Evolutionary conservation across 2,888 invertebrate genomes (phyloP).

Genomic region (Cordylochernes scorpioides): DNA sequence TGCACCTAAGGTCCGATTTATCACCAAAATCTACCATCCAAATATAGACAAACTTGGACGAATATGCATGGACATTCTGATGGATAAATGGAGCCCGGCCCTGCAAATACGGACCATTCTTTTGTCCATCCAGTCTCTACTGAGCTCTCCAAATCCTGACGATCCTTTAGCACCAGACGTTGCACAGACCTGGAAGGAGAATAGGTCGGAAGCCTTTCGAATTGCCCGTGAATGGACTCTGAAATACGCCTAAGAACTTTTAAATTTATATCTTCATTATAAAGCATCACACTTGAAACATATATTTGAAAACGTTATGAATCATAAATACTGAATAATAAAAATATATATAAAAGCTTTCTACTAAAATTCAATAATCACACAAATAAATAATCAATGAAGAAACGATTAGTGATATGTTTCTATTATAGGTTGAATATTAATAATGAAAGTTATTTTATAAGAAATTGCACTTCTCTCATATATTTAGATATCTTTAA

Average conservation of each 20-base stretch:
- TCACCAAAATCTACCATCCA: slow-evolving; percentile 99
- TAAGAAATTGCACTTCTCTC: too few species aligned
- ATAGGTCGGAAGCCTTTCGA: slow-evolving; percentile 79
- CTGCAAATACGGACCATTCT: slow-evolving; percentile 96
- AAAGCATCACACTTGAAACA: too few species aligned
- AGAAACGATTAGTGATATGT: too few species aligned
- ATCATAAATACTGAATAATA: too few species aligned
- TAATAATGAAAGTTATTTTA: too few species aligned
- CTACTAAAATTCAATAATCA: too few species aligned
- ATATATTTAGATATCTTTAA: too few species aligned
- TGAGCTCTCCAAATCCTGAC: slow-evolving; percentile 97
- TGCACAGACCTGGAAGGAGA: slow-evolving; percentile 96
- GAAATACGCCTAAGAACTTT: slow-evolving; percentile 48
- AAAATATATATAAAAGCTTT: too few species aligned
- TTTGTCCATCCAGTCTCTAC: slow-evolving; percentile 85
- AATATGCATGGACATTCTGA: slow-evolving; percentile 96
- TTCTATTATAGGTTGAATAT: too few species aligned
- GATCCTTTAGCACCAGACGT: slow-evolving; percentile 97
- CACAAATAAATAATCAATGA: too few species aligned
- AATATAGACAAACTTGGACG: slow-evolving; percentile 98
- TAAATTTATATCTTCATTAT: too few species aligned
- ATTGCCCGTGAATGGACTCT: slow-evolving; percentile 85
- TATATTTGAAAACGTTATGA: too few species aligned
- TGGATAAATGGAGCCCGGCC: slow-evolving; percentile 89
- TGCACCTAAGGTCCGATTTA: slow-evolving; percentile 98